Evolutionary conservation across 2,113 vertebrate genomes (phyloP), one percentile per base, ranked within the genome.

Genomic region (Silurus asotus): DNA sequence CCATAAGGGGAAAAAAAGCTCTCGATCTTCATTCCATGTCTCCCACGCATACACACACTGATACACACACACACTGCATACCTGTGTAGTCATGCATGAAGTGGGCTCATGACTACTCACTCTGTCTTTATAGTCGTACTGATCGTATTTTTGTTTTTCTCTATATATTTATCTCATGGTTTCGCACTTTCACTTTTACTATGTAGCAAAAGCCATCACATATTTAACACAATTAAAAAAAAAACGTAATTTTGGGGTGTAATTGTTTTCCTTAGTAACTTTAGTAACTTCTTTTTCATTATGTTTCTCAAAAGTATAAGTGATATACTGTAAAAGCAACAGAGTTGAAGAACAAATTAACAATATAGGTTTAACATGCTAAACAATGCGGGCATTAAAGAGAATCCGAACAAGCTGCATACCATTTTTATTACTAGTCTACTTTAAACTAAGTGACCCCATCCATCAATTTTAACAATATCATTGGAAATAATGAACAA

Each of bases 1-100:
- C 86, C 81, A 55, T 80, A 19, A 25, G 84, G 59, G 76, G 53
- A 28, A 4, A 23, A 53, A 19, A 89, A 86, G 90, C 90, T 84
- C 65, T 90, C 89, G 90, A 91, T 91, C 13, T 80, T 80, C 90
- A 88, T 89, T 91, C 88, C 93, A 93, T 93, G 93, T 93, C 83
- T 87, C 90, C 81, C 91, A 74, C 82, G 62, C 56, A 45, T 20
- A 65, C 49, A 56, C 72, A 75, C 72, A 75, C 49, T 4, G 1
- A 53, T 6, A 76, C 49, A 76, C 51, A 76, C 70, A 82, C 83
- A 86, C 48, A 65, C 48, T 75, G 28, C 80, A 86, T 88, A 75
- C 64, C 87, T 87, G 84, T 87, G 84, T 84, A 86, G 10, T 75
- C 88, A 87, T 51, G 72, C 81, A 87, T 85, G 28, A 87, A 64